Conservation (phyloP, 2,797 vertebrate genomes). For the Naso thynnoides region DNA sequence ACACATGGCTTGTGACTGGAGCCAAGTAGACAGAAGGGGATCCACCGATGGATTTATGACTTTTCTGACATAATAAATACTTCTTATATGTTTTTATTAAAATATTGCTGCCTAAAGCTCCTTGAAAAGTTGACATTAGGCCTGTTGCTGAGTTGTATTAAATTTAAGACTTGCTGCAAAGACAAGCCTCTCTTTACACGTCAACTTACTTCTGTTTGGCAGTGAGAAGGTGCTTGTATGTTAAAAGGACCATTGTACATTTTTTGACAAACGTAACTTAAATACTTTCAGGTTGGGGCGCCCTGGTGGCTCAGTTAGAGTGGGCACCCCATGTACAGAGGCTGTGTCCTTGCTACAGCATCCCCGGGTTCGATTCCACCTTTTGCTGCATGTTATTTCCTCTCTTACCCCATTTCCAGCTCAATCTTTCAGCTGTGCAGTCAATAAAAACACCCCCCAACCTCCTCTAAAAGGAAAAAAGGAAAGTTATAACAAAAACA, state of each 20-base stretch:
- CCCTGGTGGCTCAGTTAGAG: no score
- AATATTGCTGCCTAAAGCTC: conserved; percentile 40
- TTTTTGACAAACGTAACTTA: not conserved
- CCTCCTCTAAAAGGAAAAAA: no score
- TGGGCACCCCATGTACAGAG: no score
- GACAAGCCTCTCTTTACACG: conserved; percentile 26
- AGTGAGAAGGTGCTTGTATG: conserved; percentile 2
- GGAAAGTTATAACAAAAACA: no score
- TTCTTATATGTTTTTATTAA: conserved; percentile 52
- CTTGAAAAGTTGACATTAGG: conserved; percentile 37
- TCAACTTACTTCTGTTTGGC: conserved; percentile 11
- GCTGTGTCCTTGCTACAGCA: no score
- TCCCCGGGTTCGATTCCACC: no score
- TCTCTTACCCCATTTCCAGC: no score
- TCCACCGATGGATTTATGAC: conserved; percentile 58
- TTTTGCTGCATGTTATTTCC: no score
- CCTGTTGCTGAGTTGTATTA: conserved; percentile 23
- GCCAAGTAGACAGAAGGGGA: conserved; percentile 18
- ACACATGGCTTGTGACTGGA: conserved; percentile 40
- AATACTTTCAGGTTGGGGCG: conserved; percentile 4
- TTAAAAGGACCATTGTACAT: not conserved
- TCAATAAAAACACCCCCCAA: no score
- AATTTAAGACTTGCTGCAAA: conserved; percentile 21
- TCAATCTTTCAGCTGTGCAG: no score
- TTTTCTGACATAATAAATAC: conserved; percentile 37